Conservation (phyloP, 2,888 invertebrate species). For the Hololepta plana region DNA sequence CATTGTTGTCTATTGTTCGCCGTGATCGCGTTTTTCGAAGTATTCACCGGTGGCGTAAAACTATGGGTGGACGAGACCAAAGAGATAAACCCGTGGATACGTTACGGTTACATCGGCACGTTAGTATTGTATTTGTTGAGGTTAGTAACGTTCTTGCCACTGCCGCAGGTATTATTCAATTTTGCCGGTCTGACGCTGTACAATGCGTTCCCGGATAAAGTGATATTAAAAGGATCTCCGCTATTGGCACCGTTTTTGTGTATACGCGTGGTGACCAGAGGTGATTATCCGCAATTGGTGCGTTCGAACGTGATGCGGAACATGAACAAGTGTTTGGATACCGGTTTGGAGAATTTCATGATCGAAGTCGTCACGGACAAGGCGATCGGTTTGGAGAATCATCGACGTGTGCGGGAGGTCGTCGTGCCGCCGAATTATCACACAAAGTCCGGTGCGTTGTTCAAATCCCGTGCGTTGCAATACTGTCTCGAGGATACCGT, state of each 20-base stretch:
- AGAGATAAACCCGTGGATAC: slow-evolving; percentile 60
- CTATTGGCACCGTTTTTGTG: slow-evolving; percentile 86
- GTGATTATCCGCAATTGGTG: slow-evolving; percentile 84
- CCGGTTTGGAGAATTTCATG: slow-evolving; percentile 86
- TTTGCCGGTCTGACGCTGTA: slow-evolving; percentile 74
- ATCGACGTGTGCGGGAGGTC: slow-evolving; percentile 68
- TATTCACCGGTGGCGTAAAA: slow-evolving; percentile 30
- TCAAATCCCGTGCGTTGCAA: slow-evolving; percentile 87
- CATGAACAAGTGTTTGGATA: slow-evolving; percentile 71
- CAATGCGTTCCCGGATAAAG: slow-evolving; percentile 89
- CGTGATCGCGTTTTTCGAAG: slow-evolving; percentile 58
- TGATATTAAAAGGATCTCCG: slow-evolving; percentile 64
- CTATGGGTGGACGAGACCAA: slow-evolving; percentile 29
- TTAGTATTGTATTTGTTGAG: slow-evolving; percentile 59
- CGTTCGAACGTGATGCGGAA: slow-evolving; percentile 72
- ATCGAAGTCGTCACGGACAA: slow-evolving; percentile 94
- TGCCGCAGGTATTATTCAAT: slow-evolving; percentile 80
- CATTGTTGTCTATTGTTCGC: slow-evolving; percentile 59
- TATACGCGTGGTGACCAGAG: slow-evolving; percentile 83
- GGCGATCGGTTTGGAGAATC: slow-evolving; percentile 53
- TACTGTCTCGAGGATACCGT: slow-evolving; percentile 87
- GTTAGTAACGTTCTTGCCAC: slow-evolving; percentile 63
- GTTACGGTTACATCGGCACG: slow-evolving; percentile 62
- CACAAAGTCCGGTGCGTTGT: slow-evolving; percentile 81
- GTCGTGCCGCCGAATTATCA: slow-evolving; percentile 76